These are phyloP conservation scores for Hydrochoerus hydrochaeris DNA, from an alignment of 2,113 vertebrate genomes.

Conservation along the genomic window DNA sequence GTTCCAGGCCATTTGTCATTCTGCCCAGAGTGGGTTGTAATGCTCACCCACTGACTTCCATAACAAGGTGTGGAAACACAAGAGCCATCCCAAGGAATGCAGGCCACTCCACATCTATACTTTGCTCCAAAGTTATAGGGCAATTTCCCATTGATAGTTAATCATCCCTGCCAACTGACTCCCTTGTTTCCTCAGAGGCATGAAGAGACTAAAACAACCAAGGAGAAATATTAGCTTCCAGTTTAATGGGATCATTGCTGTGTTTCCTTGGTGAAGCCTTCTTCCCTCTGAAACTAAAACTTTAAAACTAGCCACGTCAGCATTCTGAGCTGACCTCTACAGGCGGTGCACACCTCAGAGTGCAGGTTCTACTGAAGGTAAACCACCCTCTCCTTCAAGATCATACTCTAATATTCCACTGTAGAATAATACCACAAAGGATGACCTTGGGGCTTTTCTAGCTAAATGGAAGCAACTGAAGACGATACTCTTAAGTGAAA, in stretches of 20 bases:
- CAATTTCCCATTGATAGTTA: neutral
- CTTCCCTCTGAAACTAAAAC: neutral
- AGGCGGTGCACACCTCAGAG: neutral
- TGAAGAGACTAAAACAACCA: neutral
- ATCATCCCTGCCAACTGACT: neutral
- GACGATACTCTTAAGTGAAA: no score
- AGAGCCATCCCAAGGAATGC: neutral
- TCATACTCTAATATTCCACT: no score
- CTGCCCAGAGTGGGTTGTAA: neutral
- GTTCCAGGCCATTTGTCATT: no score
- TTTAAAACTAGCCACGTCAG: neutral
- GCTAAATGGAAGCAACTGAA: no score
- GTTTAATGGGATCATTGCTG: neutral
- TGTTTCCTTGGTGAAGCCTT: fast-evolving
- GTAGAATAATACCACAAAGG: no score
- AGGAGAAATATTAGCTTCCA: neutral
- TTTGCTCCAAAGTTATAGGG: neutral
- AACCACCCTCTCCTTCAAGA: neutral
- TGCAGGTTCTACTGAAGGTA: neutral
- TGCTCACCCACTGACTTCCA: neutral
- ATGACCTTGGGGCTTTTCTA: no score
- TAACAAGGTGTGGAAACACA: no score
- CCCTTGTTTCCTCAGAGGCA: neutral
- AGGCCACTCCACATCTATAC: neutral
- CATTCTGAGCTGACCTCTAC: neutral